Conservation (phyloP, 2,797 vertebrate genomes). For the Acipenser transmontanus region DNA sequence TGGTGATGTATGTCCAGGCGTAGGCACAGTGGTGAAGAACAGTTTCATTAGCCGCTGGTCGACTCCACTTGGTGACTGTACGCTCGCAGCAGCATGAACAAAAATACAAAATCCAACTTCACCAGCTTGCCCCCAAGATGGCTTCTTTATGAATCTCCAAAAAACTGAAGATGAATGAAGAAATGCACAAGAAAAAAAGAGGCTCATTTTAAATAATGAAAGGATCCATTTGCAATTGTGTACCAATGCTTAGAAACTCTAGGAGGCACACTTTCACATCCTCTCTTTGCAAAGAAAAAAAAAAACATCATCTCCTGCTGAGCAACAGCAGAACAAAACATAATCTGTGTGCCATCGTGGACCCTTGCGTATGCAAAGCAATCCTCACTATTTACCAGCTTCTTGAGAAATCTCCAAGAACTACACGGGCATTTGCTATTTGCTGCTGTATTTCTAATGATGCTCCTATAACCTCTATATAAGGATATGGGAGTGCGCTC, state of each 20-base stretch:
- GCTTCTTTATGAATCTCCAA: constrained; percentile 35
- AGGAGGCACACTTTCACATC: constrained; percentile 23
- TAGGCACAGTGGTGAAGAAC: constrained; percentile 95
- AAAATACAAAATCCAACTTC: constrained; percentile 44
- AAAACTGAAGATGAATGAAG: constrained; percentile 39
- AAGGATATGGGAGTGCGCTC: too few species aligned
- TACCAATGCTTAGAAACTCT: constrained; percentile 19
- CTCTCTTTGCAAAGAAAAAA: too few species aligned
- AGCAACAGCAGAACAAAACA: too few species aligned
- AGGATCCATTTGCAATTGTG: constrained; percentile 43
- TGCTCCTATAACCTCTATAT: too few species aligned
- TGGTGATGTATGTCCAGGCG: constrained; percentile 58
- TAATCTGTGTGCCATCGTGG: too few species aligned
- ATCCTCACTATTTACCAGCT: too few species aligned
- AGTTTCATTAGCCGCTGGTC: constrained; percentile 68
- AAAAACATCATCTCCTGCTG: too few species aligned
- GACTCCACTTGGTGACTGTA: constrained; percentile 57
- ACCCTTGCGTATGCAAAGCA: too few species aligned
- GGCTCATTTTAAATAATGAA: constrained; percentile 28
- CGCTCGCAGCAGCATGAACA: constrained; percentile 49
- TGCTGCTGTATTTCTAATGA: too few species aligned
- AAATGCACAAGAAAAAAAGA: constrained; percentile 22
- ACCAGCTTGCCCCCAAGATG: constrained; percentile 38
- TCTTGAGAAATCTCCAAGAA: too few species aligned
- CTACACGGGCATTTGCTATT: too few species aligned